phyloP scores from a whole-genome alignment of 2,797 vertebrate species.

The Tragelaphus eurycerus region DNA sequence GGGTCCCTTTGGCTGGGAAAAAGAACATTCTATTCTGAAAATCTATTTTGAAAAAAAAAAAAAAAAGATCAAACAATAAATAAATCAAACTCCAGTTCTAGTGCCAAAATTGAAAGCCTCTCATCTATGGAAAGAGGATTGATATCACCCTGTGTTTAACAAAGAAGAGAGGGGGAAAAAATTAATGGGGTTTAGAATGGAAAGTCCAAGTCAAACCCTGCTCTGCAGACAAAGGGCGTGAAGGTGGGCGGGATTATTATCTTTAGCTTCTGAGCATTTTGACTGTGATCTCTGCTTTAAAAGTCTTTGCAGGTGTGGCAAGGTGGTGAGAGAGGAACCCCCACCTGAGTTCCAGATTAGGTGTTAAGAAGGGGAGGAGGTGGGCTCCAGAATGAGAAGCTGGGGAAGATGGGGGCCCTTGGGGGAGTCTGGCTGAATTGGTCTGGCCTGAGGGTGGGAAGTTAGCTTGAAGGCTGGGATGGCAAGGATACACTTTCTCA shows the following conservation, averaged over 20 bases:
- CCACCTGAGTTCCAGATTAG: neutral
- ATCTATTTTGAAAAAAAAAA: neutral
- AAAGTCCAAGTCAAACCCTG: constrained; percentile 35
- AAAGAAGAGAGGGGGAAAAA: neutral
- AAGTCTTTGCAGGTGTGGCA: neutral
- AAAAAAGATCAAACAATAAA: constrained; percentile 27
- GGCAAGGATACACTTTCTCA: neutral
- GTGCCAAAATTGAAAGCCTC: constrained; percentile 42
- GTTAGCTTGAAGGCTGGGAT: neutral
- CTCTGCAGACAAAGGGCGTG: neutral
- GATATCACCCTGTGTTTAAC: constrained; percentile 51
- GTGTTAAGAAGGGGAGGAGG: neutral
- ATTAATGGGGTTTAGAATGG: constrained; percentile 39
- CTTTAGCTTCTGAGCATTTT: constrained; percentile 8
- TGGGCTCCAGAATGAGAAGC: no score
- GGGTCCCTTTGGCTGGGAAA: neutral
- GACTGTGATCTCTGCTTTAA: neutral
- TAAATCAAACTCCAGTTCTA: constrained; percentile 9
- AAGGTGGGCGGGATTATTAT: fast-evolving
- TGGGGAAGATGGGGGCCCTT: neutral
- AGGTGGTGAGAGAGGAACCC: fast-evolving
- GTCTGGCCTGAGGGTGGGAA: neutral
- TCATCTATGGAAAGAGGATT: constrained; percentile 50
- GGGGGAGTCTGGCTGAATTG: no score
- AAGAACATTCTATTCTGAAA: constrained; percentile 41